Percentiles rank a stretch among this genome's conserved stretches.
Evolutionary conservation across 2,797 vertebrate species (phyloP).

Genomic region (Sarcophilus harrisii): DNA sequence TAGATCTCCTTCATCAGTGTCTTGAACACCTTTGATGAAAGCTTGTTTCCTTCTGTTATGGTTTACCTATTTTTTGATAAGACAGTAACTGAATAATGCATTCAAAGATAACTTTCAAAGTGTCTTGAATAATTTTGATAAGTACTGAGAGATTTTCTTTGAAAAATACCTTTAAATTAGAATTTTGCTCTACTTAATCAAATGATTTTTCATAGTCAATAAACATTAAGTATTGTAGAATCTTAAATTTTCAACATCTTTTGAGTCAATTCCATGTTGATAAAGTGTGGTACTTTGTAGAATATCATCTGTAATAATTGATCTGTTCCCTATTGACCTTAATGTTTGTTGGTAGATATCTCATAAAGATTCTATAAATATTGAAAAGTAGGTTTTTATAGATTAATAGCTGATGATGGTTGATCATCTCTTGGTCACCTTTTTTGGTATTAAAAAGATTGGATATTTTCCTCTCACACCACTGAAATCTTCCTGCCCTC

Average conservation of each 20-base stretch:
- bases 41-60: not conserved
- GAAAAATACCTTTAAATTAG: not conserved
- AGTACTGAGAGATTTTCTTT: not conserved
- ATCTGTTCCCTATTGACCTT: not conserved
- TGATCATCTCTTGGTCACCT: not conserved
- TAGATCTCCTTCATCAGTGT: not conserved
- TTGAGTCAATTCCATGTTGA: not conserved
- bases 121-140: not conserved
- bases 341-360: not conserved
- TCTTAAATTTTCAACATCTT: not conserved
- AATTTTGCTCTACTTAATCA: not conserved
- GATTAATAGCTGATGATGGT: not conserved
- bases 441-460: not conserved
- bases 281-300: not conserved
- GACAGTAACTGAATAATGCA: not conserved
- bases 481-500: not conserved
- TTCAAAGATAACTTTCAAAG: not conserved
- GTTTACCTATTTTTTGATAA: not conserved
- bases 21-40: not conserved
- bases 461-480: not conserved
- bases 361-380: not conserved
- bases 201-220: not conserved
- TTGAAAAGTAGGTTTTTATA: not conserved
- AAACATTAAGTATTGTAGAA: not conserved
- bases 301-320: not conserved